Conservation (phyloP, 2,888 invertebrate genomes). For the Pimpla rufipes region DNA sequence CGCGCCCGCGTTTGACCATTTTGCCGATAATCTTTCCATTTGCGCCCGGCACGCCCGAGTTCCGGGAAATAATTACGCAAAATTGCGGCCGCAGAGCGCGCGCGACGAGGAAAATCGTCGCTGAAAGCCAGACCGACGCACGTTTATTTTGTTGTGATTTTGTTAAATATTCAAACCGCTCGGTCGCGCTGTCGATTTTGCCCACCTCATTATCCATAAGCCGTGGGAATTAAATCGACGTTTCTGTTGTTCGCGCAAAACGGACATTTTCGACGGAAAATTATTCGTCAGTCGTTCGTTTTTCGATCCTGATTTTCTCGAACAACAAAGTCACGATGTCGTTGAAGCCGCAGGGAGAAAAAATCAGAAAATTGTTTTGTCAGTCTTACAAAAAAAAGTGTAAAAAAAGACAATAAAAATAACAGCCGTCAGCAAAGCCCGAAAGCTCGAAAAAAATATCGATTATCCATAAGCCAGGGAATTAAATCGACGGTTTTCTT, state of each 20-base stretch:
- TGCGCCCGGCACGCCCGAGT: neutral
- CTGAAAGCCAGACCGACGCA: too few relatives aligned
- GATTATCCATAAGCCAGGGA: too few relatives aligned
- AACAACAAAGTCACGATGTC: too few relatives aligned
- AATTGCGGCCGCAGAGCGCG: too few relatives aligned
- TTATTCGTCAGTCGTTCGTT: too few relatives aligned
- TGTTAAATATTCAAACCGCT: neutral
- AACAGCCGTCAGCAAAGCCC: neutral
- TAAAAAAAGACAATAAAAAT: neutral
- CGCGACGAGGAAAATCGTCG: too few relatives aligned
- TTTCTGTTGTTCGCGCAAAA: too few relatives aligned
- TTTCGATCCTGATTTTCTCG: too few relatives aligned
- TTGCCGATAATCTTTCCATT: neutral
- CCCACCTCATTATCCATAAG: neutral
- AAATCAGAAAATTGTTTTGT: neutral
- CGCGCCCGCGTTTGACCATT: neutral
- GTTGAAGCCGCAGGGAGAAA: too few relatives aligned
- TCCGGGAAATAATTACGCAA: constrained; percentile 2
- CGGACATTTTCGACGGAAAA: too few relatives aligned
- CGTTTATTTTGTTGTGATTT: neutral
- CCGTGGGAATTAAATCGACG: neutral
- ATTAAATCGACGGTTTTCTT: too few relatives aligned
- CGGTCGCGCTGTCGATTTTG: neutral
- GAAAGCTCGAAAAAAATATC: constrained; percentile 2
- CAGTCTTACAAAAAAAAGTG: too few relatives aligned